These are phyloP conservation scores for Formica selysi DNA, from an alignment of 1,140 invertebrate species.

Conservation along the genomic window DNA sequence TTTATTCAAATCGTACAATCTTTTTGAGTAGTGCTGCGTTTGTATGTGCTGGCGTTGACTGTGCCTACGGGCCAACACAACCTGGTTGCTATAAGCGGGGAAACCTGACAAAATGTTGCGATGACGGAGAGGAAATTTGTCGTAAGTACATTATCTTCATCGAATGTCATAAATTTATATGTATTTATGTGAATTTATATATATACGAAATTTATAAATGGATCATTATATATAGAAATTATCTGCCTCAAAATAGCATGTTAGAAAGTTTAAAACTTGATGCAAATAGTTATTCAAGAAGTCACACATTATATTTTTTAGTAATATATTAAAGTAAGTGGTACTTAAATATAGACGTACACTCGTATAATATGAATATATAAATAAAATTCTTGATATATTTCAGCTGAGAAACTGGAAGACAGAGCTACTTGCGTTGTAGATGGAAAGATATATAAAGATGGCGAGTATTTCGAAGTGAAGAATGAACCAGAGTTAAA, in stretches of 20 bases:
- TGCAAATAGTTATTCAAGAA: no score
- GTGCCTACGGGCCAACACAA: slow-evolving; percentile 6
- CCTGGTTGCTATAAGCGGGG: no score
- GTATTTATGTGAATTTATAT: neutral
- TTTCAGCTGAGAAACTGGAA: slow-evolving; percentile 52
- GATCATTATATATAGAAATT: neutral
- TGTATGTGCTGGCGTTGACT: slow-evolving; percentile 70
- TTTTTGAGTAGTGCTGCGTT: slow-evolving; percentile 69
- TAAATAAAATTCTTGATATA: neutral
- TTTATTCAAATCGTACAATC: neutral
- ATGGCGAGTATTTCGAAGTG: slow-evolving; percentile 72
- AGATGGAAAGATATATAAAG: slow-evolving; percentile 69
- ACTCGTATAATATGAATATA: neutral
- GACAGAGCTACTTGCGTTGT: slow-evolving; percentile 54
- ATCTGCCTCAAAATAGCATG: neutral
- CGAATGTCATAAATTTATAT: neutral
- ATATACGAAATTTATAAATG: neutral
- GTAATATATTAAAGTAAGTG: neutral
- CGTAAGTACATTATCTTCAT: slow-evolving; percentile 70
- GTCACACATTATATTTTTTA: neutral
- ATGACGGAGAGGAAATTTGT: slow-evolving; percentile 56
- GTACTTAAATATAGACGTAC: neutral
- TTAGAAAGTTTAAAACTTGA: no score
- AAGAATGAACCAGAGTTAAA: slow-evolving; percentile 3
- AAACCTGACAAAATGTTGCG: slow-evolving; percentile 66